Evolutionary conservation across 2,888 invertebrate species (phyloP).

Genomic region (Eilema sororculum): DNA sequence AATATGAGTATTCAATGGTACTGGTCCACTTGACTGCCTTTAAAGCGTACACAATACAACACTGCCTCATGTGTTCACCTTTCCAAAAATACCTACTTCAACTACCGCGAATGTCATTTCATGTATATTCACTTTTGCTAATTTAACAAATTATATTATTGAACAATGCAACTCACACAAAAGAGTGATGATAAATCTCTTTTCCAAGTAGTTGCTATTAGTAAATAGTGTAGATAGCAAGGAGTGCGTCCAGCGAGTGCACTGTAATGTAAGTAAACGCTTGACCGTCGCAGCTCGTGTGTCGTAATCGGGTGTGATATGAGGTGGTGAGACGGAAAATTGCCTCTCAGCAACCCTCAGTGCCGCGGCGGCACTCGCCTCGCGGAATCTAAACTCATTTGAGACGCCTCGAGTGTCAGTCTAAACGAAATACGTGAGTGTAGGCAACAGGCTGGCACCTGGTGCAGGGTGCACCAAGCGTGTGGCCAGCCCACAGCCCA

Average conservation of each 20-base stretch:
- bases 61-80: background rate
- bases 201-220: background rate
- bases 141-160: background rate
- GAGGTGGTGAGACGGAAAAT: constrained; percentile 27
- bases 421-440: background rate
- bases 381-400: constrained; percentile 26
- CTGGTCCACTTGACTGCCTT: background rate
- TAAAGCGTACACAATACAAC: background rate
- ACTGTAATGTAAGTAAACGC: constrained; percentile 11
- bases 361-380: constrained; percentile 12
- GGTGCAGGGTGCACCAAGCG: background rate
- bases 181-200: too few relatives aligned
- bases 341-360: constrained; percentile 22
- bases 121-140: background rate
- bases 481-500: too few relatives aligned
- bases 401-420: constrained; percentile 10
- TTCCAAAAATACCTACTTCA: background rate
- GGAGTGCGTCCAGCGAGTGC: background rate
- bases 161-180: background rate
- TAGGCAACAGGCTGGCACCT: background rate
- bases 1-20: background rate
- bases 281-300: background rate
- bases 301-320: constrained; percentile 11
- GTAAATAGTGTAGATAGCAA: background rate
- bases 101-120: background rate